Percentiles rank a stretch among this genome's conserved stretches.
phyloP scores from a whole-genome alignment of 2,888 invertebrate species.

The Tigriopus californicus region DNA sequence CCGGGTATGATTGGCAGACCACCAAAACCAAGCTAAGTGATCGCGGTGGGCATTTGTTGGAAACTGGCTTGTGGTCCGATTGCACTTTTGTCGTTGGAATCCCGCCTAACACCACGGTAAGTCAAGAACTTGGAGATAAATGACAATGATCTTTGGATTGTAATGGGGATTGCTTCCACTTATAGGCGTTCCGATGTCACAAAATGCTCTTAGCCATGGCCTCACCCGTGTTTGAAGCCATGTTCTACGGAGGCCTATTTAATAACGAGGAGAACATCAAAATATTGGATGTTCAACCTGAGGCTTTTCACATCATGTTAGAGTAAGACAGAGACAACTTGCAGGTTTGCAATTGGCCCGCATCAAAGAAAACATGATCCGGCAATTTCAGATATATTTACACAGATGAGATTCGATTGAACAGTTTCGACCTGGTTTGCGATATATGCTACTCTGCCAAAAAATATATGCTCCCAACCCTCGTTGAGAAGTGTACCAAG shows the following conservation, averaged over 20 bases:
- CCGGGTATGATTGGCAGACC: not conserved
- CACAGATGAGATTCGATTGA: conserved; percentile 49
- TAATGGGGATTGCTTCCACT: conserved; percentile 7
- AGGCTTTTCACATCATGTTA: conserved; percentile 59
- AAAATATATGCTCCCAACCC: conserved; percentile 64
- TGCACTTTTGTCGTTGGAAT: conserved; percentile 62
- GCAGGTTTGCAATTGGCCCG: too few relatives aligned
- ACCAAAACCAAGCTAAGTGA: not conserved
- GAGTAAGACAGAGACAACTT: too few relatives aligned
- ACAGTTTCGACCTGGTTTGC: conserved; percentile 59
- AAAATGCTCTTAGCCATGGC: conserved; percentile 66
- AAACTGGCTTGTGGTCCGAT: conserved; percentile 62
- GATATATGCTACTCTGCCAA: conserved; percentile 72
- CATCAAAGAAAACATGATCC: not conserved
- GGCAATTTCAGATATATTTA: conserved; percentile 46
- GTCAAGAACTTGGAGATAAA: too few relatives aligned
- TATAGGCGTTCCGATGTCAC: conserved; percentile 48
- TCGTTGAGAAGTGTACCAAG: conserved; percentile 61
- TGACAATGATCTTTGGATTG: not conserved
- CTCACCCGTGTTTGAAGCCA: conserved; percentile 69
- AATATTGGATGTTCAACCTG: conserved; percentile 64
- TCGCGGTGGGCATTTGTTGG: conserved; percentile 36
- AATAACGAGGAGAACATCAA: conserved; percentile 51
- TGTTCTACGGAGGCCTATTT: conserved; percentile 67
- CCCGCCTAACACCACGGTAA: conserved; percentile 44